Base-by-base conservation (phyloP, 2,888 invertebrate genomes). In the Achlya flavicornis region DNA sequence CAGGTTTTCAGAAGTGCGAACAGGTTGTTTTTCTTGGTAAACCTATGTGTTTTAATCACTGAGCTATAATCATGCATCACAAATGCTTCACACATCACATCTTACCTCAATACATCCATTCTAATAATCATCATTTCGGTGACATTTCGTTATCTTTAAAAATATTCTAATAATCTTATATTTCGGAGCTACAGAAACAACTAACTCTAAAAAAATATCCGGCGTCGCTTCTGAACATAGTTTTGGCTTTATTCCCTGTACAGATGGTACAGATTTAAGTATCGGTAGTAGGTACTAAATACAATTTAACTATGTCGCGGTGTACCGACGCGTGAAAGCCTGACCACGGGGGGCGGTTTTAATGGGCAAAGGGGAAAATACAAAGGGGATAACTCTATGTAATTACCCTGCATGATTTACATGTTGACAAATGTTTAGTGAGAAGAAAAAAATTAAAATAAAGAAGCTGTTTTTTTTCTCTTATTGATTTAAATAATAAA, bases 231-330 rank as follows among this genome's bases (percentile, higher is more conserved):
- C 48, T 19, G 19, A 10, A 53, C 3, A 53, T 53, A 53, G 14
- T 14, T 53, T 19, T 19, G 19, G 16, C 53, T 53, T 19, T 53
- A 53, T 53, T 53, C 53, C 10, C 19, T 3, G 16, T 53, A 53
- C n/a, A 53, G 26, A 26, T 26, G 26, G 26, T 26, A 26, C 1
- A 26, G 26, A 4, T 53, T 10, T 53, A 4, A 53, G 53, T 53
- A 48, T 41, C 12, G 43, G 48, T 48, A 48, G 1, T n/a, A n/a
- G n/a, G n/a, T 48, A 48, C 48, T 48, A 53, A 53, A 16, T 57
- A 64, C 65, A 64, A 61, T 62, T 58, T 63, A 59, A 58, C 63
- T 53, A 60, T 53, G 60, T 61, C 19, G 57, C 64, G 41, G 61
- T 38, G 26, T 61, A 33, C 33, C 38, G 60, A 59, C 35, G 26